Evolutionary conservation across 2,888 invertebrate genomes (phyloP).

Genomic region (Agriotes lineatus): DNA sequence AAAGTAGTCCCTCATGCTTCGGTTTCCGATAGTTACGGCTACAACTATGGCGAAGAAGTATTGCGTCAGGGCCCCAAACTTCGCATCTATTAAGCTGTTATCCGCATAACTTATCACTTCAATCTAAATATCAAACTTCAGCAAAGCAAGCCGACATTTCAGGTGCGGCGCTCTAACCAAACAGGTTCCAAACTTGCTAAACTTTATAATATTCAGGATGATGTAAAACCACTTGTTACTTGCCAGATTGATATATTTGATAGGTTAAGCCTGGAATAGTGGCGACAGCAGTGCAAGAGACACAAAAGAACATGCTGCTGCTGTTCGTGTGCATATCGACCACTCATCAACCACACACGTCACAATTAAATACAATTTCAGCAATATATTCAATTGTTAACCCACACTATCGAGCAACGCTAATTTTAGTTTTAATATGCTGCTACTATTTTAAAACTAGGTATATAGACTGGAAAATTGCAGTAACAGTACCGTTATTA

Average conservation of each 20-base stretch:
- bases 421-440: too few species aligned
- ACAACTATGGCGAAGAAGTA: constrained; percentile 23
- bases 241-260: constrained; percentile 33
- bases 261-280: constrained; percentile 26
- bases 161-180: constrained; percentile 33
- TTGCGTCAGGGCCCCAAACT: constrained; percentile 26
- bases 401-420: too few species aligned
- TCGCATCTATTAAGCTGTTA: constrained; percentile 42
- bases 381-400: too few species aligned
- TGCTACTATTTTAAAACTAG: too few species aligned
- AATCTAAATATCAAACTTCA: constrained; percentile 46
- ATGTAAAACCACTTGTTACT: constrained; percentile 40
- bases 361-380: too few species aligned
- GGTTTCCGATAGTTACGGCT: constrained; percentile 20
- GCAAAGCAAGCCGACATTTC: constrained; percentile 26
- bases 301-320: constrained; percentile 11
- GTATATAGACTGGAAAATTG: too few species aligned
- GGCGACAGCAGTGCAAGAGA: constrained; percentile 18
- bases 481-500: too few species aligned
- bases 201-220: constrained; percentile 31
- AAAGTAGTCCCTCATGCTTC: constrained; percentile 6
- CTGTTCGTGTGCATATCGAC: neutral
- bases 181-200: constrained; percentile 22
- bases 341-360: too few species aligned
- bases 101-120: constrained; percentile 46